phyloP scores from a whole-genome alignment of 2,113 vertebrate species.

The Pontoporia blainvillei region DNA sequence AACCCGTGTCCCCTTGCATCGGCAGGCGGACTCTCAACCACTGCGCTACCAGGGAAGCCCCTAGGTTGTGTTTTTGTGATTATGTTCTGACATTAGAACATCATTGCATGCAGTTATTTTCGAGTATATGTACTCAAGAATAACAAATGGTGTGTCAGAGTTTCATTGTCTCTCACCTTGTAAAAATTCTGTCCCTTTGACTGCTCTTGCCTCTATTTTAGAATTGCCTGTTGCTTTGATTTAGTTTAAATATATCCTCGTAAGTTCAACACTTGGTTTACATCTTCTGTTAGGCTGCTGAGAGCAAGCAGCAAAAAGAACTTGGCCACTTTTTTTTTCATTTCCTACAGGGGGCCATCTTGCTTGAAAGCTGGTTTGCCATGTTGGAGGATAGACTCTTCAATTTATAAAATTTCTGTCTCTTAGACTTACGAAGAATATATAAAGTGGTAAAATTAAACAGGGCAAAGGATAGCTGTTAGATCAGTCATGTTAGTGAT shows the following conservation, averaged over 20 bases:
- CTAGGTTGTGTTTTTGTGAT: not conserved
- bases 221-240: not conserved
- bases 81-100: not conserved
- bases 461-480: conserved; percentile 74
- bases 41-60: too few relatives aligned
- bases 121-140: not conserved
- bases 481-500: conserved; percentile 76
- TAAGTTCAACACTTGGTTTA: not conserved
- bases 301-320: conserved; percentile 81
- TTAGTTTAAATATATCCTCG: not conserved
- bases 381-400: conserved; percentile 78
- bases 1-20: too few relatives aligned
- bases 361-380: conserved; percentile 84
- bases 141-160: not conserved
- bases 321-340: conserved; percentile 74
- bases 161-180: not conserved
- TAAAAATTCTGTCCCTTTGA: not conserved
- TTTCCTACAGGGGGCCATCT: conserved; percentile 75
- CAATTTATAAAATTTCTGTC: conserved; percentile 73
- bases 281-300: conserved; percentile 52
- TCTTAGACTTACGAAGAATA: conserved; percentile 79
- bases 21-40: too few relatives aligned
- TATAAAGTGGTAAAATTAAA: conserved; percentile 75
- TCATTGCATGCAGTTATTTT: not conserved
- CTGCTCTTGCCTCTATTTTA: not conserved